Percentiles rank a stretch among this genome's conserved stretches.
These are phyloP conservation scores for Todus mexicanus DNA, from an alignment of 2,797 vertebrate species.

Conservation along the genomic window DNA sequence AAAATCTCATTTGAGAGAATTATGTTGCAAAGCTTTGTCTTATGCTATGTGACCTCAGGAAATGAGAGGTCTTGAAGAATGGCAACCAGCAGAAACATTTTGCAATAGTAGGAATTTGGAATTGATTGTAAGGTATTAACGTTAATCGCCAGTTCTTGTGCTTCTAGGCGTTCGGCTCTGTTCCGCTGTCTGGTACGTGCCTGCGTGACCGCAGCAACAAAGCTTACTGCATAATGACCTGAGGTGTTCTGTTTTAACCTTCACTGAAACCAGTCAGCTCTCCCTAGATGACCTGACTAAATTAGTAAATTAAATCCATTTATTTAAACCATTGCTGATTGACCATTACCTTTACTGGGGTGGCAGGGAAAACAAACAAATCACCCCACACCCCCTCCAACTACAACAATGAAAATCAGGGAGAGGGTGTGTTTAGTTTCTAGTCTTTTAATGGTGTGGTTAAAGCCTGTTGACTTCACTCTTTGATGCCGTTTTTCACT, in stretches of 20 bases:
- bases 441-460: neutral
- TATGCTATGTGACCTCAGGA: neutral
- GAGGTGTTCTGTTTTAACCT: neutral
- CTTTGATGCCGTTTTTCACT: neutral
- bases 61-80: neutral
- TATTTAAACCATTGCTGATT: neutral
- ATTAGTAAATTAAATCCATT: neutral
- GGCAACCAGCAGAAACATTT: neutral
- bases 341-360: neutral
- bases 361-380: fast-evolving
- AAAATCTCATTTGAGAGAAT: neutral
- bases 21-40: neutral
- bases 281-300: neutral
- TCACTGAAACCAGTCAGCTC: neutral
- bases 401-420: neutral
- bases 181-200: neutral
- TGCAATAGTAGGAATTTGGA: neutral
- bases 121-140: neutral
- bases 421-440: neutral
- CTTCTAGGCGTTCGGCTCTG: neutral
- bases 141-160: neutral
- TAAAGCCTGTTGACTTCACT: neutral
- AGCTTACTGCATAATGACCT: neutral
- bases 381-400: too few species aligned
- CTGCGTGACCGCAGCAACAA: neutral